phyloP scores from a whole-genome alignment of 2,113 vertebrate genomes.

The Charadrius vociferus region DNA sequence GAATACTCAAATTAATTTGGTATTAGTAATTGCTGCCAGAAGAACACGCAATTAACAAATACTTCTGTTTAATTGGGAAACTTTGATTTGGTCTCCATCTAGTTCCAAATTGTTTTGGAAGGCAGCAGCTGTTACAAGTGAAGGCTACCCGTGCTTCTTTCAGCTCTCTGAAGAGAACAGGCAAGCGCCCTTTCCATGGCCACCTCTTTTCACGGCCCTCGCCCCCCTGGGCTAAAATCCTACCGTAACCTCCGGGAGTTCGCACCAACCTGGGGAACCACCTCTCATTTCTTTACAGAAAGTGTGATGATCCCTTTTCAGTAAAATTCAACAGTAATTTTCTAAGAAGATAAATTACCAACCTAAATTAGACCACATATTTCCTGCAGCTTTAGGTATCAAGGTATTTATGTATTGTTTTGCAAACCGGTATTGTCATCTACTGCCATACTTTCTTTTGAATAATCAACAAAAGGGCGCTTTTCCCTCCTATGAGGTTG shows the following conservation, averaged over 20 bases:
- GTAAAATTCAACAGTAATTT: neutral
- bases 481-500: neutral
- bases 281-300: neutral
- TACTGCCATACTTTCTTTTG: neutral
- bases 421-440: neutral
- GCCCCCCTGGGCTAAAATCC: neutral
- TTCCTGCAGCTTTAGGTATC: neutral
- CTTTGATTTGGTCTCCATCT: neutral
- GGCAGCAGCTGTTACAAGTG: neutral
- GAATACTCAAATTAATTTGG: neutral
- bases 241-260: neutral
- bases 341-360: neutral
- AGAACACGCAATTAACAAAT: conserved; percentile 22
- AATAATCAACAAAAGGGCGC: neutral
- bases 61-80: conserved; percentile 9
- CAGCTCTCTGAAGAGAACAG: neutral
- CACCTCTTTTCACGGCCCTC: neutral
- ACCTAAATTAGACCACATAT: neutral
- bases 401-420: neutral
- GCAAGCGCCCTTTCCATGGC: neutral
- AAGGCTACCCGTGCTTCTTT: neutral
- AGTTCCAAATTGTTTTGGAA: neutral
- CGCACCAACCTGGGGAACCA: neutral
- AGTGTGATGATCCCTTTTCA: neutral
- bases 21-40: neutral